phyloP scores from a whole-genome alignment of 1,140 invertebrate species.

The Meloidogyne hapla region DNA sequence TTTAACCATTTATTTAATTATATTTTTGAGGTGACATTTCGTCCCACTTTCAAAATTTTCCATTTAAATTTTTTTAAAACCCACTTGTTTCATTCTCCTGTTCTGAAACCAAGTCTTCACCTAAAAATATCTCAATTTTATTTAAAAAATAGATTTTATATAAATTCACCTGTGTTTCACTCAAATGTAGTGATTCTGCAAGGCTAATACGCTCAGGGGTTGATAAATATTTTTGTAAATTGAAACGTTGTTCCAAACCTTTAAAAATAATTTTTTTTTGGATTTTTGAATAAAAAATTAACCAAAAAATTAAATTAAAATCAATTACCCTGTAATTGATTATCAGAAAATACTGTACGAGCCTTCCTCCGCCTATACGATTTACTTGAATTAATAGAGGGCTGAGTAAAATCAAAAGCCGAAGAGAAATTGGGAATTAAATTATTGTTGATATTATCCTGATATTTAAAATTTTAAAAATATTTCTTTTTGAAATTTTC shows the following conservation, averaged over 20 bases:
- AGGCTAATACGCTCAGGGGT: slow-evolving; percentile 93
- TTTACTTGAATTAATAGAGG: slow-evolving; percentile 37
- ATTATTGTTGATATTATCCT: neutral
- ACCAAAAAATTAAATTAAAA: neutral
- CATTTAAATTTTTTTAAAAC: neutral
- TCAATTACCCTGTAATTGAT: slow-evolving; percentile 81
- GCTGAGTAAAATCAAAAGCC: neutral
- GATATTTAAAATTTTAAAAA: neutral
- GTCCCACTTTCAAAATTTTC: no score
- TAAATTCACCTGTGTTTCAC: slow-evolving; percentile 83
- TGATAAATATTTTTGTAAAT: slow-evolving; percentile 89
- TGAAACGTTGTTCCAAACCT: slow-evolving; percentile 81
- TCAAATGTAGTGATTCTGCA: slow-evolving; percentile 83
- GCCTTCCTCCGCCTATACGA: slow-evolving; percentile 58
- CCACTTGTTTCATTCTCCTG: slow-evolving; percentile 82
- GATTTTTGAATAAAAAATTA: no score
- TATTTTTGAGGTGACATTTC: no score
- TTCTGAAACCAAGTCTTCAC: slow-evolving; percentile 71
- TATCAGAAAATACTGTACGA: slow-evolving; percentile 94
- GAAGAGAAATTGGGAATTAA: neutral
- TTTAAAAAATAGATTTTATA: neutral
- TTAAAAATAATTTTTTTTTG: neutral
- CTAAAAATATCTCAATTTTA: slow-evolving; percentile 66
- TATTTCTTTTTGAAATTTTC: neutral
- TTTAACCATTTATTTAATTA: no score